A percentile compares a stretch with the other conserved stretches of the same genome.
Conservation (phyloP, 2,113 vertebrate genomes). For the Bettongia penicillata region DNA sequence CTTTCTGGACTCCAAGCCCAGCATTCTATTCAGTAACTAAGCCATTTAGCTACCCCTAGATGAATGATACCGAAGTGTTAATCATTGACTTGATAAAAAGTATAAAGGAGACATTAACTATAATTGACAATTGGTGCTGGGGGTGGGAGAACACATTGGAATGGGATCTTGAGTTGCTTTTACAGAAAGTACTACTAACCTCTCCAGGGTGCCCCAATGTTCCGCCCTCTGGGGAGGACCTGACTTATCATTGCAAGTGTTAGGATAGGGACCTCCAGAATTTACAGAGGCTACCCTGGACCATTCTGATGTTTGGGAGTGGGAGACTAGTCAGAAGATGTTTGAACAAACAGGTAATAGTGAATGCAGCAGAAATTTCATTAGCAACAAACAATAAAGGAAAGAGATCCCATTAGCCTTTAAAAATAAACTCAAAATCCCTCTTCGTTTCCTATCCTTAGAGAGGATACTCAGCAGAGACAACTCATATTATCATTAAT, state of each 20-base stretch:
- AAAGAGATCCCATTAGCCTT: background rate
- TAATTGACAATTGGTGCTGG: background rate
- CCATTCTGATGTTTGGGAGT: background rate
- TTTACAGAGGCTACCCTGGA: background rate
- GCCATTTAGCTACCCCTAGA: background rate
- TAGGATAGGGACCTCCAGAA: background rate
- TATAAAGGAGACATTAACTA: background rate
- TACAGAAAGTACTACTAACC: background rate
- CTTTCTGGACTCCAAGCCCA: background rate
- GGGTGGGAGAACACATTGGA: background rate
- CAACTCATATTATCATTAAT: background rate
- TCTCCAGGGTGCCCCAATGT: background rate
- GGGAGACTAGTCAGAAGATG: background rate
- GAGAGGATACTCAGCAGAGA: background rate
- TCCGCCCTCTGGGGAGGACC: background rate
- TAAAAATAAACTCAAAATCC: background rate
- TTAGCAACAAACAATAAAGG: background rate
- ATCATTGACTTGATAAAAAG: background rate
- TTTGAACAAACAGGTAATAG: background rate
- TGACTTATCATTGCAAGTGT: background rate
- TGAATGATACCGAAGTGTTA: background rate
- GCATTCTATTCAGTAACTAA: background rate
- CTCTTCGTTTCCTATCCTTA: background rate
- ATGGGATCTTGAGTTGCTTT: background rate
- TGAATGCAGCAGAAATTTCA: background rate